A percentile compares a stretch with the other conserved stretches of the same genome.
phyloP scores from a whole-genome alignment of 2,888 invertebrate species.

The Scaeva pyrastri region DNA sequence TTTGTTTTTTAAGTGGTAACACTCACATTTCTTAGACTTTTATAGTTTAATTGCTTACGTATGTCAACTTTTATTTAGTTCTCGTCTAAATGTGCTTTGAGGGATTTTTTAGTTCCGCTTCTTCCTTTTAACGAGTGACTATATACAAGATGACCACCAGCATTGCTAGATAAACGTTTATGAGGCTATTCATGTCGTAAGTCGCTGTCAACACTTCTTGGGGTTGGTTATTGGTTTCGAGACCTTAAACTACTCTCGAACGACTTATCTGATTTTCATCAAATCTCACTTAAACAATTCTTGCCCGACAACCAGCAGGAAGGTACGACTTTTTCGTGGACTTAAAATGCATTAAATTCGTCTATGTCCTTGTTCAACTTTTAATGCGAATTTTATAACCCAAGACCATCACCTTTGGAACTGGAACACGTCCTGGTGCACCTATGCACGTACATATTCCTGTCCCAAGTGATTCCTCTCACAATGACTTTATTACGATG shows the following conservation, averaged over 20 bases:
- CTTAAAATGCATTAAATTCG: constrained; percentile 7
- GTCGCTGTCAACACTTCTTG: neutral
- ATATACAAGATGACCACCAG: constrained; percentile 56
- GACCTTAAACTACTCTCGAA: neutral
- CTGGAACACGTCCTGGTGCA: constrained; percentile 58
- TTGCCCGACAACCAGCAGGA: neutral
- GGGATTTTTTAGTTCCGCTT: constrained; percentile 33
- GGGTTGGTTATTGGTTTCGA: neutral
- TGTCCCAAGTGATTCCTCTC: constrained; percentile 41
- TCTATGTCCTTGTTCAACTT: constrained; percentile 65
- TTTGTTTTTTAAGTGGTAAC: constrained; percentile 27
- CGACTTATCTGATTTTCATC: too few relatives aligned
- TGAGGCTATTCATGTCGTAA: neutral
- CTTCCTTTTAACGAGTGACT: too few relatives aligned
- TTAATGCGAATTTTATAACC: constrained; percentile 69
- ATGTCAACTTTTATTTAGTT: constrained; percentile 43
- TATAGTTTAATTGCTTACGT: constrained; percentile 47
- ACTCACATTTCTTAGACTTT: constrained; percentile 40
- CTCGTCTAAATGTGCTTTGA: neutral
- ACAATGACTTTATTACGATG: constrained; percentile 74
- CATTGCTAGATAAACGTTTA: neutral
- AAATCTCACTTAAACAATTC: too few relatives aligned
- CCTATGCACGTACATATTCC: constrained; percentile 49
- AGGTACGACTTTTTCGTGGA: neutral
- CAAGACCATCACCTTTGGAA: constrained; percentile 58